Percentiles rank a stretch among this genome's conserved stretches.
Conservation (phyloP, 2,113 vertebrate genomes). For the Nematolebias whitei region DNA sequence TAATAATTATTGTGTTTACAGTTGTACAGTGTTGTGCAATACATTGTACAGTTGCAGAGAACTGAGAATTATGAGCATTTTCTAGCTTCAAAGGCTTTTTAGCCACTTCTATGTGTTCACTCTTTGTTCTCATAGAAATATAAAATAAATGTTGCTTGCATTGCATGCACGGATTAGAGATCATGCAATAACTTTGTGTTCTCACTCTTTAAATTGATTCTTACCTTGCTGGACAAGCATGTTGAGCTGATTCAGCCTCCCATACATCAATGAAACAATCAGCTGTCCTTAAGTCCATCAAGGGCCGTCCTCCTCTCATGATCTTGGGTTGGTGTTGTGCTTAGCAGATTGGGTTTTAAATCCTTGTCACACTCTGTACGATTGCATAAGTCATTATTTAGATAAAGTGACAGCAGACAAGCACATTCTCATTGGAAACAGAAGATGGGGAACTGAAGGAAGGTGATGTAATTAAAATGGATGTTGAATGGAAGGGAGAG, state of each 20-base stretch:
- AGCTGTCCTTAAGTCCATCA: conserved; percentile 23
- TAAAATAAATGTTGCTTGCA: conserved; percentile 39
- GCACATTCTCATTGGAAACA: conserved; percentile 40
- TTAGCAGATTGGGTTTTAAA: conserved; percentile 60
- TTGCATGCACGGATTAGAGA: conserved; percentile 33
- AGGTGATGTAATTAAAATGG: conserved; percentile 50
- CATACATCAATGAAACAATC: conserved; percentile 30
- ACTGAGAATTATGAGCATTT: conserved; percentile 31
- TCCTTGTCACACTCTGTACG: conserved; percentile 47
- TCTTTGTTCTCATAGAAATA: conserved; percentile 14
- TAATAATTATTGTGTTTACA: conserved; percentile 39
- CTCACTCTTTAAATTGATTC: conserved; percentile 38
- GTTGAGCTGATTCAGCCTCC: conserved; percentile 33
- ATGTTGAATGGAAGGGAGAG: conserved; percentile 6
- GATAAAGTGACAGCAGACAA: conserved; percentile 51
- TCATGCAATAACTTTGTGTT: conserved; percentile 13
- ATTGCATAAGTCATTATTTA: conserved; percentile 57
- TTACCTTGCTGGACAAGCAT: conserved; percentile 35
- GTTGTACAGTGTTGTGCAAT: too few relatives aligned
- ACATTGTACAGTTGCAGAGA: too few relatives aligned
- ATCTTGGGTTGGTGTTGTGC: conserved; percentile 40
- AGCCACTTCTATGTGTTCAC: conserved; percentile 6
- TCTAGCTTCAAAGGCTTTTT: conserved; percentile 30
- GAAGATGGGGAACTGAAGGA: conserved; percentile 4
- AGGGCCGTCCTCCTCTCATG: conserved; percentile 20